Conservation (phyloP, 1,140 invertebrate species). For the Adelges cooleyi region DNA sequence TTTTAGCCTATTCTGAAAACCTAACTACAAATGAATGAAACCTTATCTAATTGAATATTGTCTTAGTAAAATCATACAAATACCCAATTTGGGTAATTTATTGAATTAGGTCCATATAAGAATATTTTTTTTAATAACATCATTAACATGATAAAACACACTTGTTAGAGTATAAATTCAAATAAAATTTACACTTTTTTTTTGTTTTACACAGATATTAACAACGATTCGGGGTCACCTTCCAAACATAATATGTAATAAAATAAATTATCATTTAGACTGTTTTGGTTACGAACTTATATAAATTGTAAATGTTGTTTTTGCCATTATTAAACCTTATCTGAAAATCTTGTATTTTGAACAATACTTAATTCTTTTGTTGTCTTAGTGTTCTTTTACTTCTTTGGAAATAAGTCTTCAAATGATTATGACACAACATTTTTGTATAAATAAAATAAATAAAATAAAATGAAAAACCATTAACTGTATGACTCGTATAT, state of each 20-base stretch:
- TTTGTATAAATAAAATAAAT: too few species aligned
- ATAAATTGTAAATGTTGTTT: constrained; percentile 16
- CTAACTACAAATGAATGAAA: too few species aligned
- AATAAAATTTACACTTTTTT: constrained; percentile 3
- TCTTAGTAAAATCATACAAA: too few species aligned
- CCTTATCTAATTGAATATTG: too few species aligned
- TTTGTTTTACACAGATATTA: constrained; percentile 20
- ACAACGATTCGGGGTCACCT: constrained; percentile 26
- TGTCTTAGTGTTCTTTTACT: constrained; percentile 3
- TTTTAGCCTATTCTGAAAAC: too few species aligned
- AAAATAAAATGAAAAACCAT: too few species aligned
- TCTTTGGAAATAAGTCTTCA: constrained; percentile 4
- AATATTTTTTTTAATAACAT: too few species aligned
- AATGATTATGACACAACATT: neutral
- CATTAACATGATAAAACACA: too few species aligned
- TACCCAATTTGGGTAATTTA: too few species aligned
- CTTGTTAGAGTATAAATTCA: neutral
- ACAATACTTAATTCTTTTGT: neutral
- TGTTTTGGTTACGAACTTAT: neutral
- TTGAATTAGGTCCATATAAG: too few species aligned
- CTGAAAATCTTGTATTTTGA: neutral
- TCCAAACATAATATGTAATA: constrained; percentile 24
- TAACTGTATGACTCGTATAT: too few species aligned
- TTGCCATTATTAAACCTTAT: constrained; percentile 19
- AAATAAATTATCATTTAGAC: neutral